Percentiles rank a stretch among this genome's conserved stretches.
Evolutionary conservation across 2,888 invertebrate species (phyloP).

Genomic region (Troides aeacus): DNA sequence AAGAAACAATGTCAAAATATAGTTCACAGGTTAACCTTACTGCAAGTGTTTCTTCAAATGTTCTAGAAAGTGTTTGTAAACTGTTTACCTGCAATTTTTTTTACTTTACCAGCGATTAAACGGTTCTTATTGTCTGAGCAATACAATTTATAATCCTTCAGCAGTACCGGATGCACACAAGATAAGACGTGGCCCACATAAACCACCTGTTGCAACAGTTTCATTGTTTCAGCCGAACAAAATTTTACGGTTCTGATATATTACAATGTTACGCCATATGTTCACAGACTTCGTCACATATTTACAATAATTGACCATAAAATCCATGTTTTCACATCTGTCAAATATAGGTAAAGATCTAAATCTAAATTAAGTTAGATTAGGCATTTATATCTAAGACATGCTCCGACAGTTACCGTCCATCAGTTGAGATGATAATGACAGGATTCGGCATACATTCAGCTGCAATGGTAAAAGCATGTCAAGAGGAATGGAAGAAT

Average conservation of each 20-base stretch:
- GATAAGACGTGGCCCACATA: conserved; percentile 31
- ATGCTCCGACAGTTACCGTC: too few species aligned
- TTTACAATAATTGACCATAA: neutral
- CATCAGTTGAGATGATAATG: too few species aligned
- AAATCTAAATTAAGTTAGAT: too few species aligned
- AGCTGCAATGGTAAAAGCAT: too few species aligned
- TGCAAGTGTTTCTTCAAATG: too few species aligned
- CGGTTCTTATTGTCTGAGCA: neutral
- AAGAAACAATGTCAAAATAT: too few species aligned
- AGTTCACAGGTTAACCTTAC: too few species aligned
- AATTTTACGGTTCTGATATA: conserved; percentile 22
- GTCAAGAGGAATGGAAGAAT: too few species aligned
- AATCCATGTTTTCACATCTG: neutral
- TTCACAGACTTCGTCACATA: neutral
- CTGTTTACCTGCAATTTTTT: neutral
- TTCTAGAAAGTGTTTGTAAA: too few species aligned
- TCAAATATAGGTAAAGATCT: too few species aligned
- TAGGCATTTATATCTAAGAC: too few species aligned
- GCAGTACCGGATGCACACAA: conserved; percentile 12
- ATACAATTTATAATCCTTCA: conserved; percentile 6
- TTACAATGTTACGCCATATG: conserved; percentile 9
- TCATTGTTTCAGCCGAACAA: conserved; percentile 20
- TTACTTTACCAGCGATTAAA: neutral
- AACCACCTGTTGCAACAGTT: conserved; percentile 30
- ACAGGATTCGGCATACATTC: too few species aligned